Base-by-base conservation (phyloP, 2,888 invertebrate genomes). In the Cataglyphis cursor region DNA sequence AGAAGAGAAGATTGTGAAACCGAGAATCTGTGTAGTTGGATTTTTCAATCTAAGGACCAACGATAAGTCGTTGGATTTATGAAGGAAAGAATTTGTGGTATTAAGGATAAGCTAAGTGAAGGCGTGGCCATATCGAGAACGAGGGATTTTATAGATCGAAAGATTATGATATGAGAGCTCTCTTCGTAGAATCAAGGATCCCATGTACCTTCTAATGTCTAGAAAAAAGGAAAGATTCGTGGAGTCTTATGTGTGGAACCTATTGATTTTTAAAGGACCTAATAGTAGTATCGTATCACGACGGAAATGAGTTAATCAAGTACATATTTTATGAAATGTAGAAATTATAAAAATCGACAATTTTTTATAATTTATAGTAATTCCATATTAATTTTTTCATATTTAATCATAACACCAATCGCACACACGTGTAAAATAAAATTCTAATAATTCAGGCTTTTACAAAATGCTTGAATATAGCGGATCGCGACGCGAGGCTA, bases 61-160 rank as follows among this genome's bases (percentile, higher is more conserved):
- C 8, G 78, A 21, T 70, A 80, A 66, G 44, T 61, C 21, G 48
- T 48, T 18, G 35, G 35, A 70, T 78, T 31, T 59, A 44, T 12
- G 35, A 10, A 31, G 9, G 35, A 35, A 68, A 35, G 59, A 70
- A 70, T 80, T 70, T 70, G 68, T 68, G 18, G 35, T 61, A 59
- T 80, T 59, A 70, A 68, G 78, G 54, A 68, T 80, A 59, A 70
- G 70, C 59, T 59, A 44, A 44, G 35, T 18, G 35, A 80, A 70
- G 70, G 59, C 70, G 59, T 68, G 70, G 70, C 18, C 24, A 31
- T 21, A 24, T 80, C 54, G 44, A n/a, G n/a, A 44, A 68, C 15
- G 59, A 18, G 31, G 12, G 70, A 80, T 80, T 70, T 70, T 80
- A 80, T 70, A 35, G 59, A 70, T 59, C 31, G 35, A 80, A 59